phyloP scores from a whole-genome alignment of 1,140 invertebrate species.

The Macrostomum lignano region DNA sequence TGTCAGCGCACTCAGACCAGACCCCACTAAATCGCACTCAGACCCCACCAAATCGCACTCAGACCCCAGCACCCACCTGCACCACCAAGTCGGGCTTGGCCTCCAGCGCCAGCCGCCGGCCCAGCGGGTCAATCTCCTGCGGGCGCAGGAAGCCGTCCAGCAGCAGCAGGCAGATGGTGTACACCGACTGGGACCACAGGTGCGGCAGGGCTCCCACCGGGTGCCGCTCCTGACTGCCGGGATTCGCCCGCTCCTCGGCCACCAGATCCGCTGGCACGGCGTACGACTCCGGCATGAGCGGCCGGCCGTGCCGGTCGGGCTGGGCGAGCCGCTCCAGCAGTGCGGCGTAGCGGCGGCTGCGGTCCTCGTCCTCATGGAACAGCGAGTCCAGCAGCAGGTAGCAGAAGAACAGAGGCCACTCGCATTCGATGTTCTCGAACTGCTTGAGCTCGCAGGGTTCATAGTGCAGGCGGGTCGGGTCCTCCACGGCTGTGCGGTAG shows the following conservation, averaged over 20 bases:
- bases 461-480: constrained; percentile 67
- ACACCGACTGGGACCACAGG: constrained; percentile 88
- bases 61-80: too few species aligned
- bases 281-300: constrained; percentile 75
- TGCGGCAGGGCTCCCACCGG: constrained; percentile 68
- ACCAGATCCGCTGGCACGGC: constrained; percentile 44
- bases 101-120: constrained; percentile 54
- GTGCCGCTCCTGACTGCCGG: constrained; percentile 44
- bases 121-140: constrained; percentile 84
- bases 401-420: constrained; percentile 95
- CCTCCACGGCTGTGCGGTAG: constrained; percentile 77
- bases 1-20: too few species aligned
- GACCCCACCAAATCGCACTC: too few species aligned
- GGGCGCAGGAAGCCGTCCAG: constrained; percentile 58
- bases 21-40: too few species aligned
- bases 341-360: too few species aligned
- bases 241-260: constrained; percentile 6
- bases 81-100: constrained; percentile 96
- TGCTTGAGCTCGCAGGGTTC: constrained; percentile 84
- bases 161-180: constrained; percentile 67
- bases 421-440: constrained; percentile 98
- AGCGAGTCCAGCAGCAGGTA: constrained; percentile 73
- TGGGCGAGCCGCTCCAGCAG: too few species aligned
- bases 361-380: constrained; percentile 41
- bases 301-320: too few species aligned